A percentile compares a stretch with the other conserved stretches of the same genome.
Conservation (phyloP, 2,797 vertebrate genomes). For the Octomys mimax region DNA sequence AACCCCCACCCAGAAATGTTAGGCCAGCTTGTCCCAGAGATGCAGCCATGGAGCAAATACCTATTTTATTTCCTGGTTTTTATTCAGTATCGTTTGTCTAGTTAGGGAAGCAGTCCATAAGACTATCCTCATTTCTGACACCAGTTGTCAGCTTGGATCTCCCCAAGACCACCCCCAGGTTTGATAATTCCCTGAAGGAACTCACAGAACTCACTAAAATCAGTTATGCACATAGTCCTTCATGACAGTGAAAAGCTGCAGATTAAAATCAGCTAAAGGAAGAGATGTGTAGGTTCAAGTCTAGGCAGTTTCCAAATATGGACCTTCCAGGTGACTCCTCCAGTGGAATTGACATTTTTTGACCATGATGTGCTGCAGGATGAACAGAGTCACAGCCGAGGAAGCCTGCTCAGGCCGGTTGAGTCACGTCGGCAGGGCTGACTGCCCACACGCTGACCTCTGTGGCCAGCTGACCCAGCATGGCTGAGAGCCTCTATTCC, state of each 20-base stretch:
- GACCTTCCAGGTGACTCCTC: background rate
- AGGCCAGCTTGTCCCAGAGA: background rate
- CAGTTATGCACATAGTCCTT: background rate
- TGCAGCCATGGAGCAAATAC: background rate
- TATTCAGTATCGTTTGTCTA: background rate
- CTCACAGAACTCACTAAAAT: background rate
- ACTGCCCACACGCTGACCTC: background rate
- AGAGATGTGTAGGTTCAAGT: fast-evolving
- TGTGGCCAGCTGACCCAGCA: background rate
- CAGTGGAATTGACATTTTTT: background rate
- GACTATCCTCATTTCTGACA: background rate
- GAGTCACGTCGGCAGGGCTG: background rate
- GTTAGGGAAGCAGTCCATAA: background rate
- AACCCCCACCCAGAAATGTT: slow-evolving; percentile 27
- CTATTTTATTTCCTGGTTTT: background rate
- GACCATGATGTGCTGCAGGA: no score
- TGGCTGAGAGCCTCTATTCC: background rate
- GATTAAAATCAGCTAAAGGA: background rate
- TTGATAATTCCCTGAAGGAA: background rate
- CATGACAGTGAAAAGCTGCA: background rate
- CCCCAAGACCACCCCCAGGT: background rate
- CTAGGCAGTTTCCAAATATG: background rate
- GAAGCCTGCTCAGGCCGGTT: background rate
- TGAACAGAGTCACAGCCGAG: background rate
- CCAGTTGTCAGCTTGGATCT: background rate